Base-by-base conservation (phyloP, 64 coral and sea anemone species). In the Stichodactyla helianthus region DNA sequence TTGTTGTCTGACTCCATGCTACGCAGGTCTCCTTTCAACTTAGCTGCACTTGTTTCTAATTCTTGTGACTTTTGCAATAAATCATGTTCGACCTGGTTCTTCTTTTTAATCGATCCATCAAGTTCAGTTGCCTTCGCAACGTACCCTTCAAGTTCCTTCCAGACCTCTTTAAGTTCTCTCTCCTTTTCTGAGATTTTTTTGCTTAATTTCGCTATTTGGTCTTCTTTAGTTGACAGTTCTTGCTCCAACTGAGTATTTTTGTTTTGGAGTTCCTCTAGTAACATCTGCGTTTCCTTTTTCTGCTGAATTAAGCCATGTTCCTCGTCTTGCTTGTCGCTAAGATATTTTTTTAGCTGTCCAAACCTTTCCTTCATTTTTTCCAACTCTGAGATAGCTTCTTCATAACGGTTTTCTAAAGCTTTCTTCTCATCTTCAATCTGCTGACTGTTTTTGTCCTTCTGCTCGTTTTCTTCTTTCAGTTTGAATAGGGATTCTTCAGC, bases 91-190 rank as follows among this genome's bases (percentile, higher is more conserved):
- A 55, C 59, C 18, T 60, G 54, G 17, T 55, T 60, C 31, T 84
- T 84, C 55, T 84, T 55, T 23, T 7, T 44, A 20, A 84, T 6
- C 55, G 53, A 84, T 23, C 55, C 50, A 60, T 61, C 27, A 5
- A 84, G 54, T 62, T 84, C 83, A 2, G 83, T 50, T 13, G 53
- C n/a, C 25, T 84, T 84, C 7, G 27, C 25, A 54, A 60, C 83
- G 27, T 50, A 84, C 4, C 22, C 55, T 84, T 84, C 83, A 8
- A 58, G 83, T 25, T 84, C 83, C 54, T 84, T 63, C 83, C 50
- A 58, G 14, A 84, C 3, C 17, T 60, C 55, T 51, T 84, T 59
- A 10, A 84, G 12, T 16, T 63, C 83, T 55, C n/a, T 22, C 26
- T 84, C 83, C 55, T 84, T 84, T 61, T 60, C 83, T 18, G 25